Conservation (phyloP, 2,797 vertebrate species). For the Psittacula derbiana region DNA sequence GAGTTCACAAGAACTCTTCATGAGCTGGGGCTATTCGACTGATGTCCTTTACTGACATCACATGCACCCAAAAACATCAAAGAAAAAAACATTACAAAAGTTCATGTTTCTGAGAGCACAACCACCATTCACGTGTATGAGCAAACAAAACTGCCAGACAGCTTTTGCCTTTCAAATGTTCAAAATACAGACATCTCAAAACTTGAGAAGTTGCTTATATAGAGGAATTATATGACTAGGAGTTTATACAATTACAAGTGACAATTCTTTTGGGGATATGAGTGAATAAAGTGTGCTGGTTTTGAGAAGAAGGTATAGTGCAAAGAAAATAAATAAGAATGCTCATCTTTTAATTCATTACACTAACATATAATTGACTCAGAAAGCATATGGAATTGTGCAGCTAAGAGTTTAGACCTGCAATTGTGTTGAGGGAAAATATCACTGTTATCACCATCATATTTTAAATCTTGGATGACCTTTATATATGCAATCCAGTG, state of each 20-base stretch:
- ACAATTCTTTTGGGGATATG: not conserved
- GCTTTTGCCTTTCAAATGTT: not conserved
- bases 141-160: not conserved
- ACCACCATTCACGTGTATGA: not conserved
- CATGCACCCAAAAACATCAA: not conserved
- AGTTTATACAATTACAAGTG: not conserved
- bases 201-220: fast-evolving
- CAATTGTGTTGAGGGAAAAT: not conserved
- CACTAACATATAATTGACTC: not conserved
- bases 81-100: not conserved
- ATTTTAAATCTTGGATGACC: not conserved
- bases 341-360: not conserved
- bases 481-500: not conserved
- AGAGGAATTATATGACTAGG: not conserved
- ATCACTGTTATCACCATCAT: not conserved
- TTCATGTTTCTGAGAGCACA: not conserved
- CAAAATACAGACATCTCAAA: not conserved
- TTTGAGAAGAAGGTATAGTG: not conserved
- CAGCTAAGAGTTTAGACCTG: not conserved
- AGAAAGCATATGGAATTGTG: not conserved
- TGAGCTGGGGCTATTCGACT: not conserved
- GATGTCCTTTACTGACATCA: not conserved
- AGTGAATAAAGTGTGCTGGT: not conserved
- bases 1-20: not conserved
- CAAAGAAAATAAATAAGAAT: not conserved